Evolutionary conservation across 2,888 invertebrate species (phyloP).

Genomic region (Thera obeliscata): DNA sequence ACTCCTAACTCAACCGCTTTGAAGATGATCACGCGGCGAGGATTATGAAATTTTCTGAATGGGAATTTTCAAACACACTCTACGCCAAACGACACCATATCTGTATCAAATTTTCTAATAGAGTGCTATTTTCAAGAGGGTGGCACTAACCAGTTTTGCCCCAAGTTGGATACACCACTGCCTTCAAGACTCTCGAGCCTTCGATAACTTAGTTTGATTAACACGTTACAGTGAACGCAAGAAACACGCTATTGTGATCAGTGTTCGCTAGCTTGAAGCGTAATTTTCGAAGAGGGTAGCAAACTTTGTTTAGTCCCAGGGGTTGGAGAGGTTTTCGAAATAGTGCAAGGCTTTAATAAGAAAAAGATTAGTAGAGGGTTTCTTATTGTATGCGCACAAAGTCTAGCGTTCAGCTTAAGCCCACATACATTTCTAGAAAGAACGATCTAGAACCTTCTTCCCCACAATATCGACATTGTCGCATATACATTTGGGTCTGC

Average conservation of each 20-base stretch:
- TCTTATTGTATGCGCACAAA: too few species aligned
- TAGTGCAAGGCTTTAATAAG: background rate
- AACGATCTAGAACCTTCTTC: too few species aligned
- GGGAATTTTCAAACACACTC: too few species aligned
- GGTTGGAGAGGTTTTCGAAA: slow-evolving; percentile 8
- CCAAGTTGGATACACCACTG: slow-evolving; percentile 3
- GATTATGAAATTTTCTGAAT: too few species aligned
- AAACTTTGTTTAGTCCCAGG: slow-evolving; percentile 27
- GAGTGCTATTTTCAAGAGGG: background rate
- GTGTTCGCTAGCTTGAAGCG: slow-evolving; percentile 35
- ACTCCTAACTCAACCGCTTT: too few species aligned
- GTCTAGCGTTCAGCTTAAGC: too few species aligned
- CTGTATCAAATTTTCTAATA: too few species aligned
- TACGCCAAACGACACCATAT: too few species aligned
- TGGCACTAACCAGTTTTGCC: background rate
- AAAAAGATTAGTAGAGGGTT: background rate
- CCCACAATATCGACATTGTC: too few species aligned
- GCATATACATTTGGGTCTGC: too few species aligned
- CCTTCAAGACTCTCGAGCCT: slow-evolving; percentile 30
- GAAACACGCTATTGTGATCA: slow-evolving; percentile 44
- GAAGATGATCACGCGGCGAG: too few species aligned
- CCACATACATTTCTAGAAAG: too few species aligned
- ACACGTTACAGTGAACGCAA: slow-evolving; percentile 55
- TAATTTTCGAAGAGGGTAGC: slow-evolving; percentile 24
- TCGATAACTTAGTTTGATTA: slow-evolving; percentile 61